Conservation (phyloP, 2,113 vertebrate species). For the Thinocorus orbignyianus region DNA sequence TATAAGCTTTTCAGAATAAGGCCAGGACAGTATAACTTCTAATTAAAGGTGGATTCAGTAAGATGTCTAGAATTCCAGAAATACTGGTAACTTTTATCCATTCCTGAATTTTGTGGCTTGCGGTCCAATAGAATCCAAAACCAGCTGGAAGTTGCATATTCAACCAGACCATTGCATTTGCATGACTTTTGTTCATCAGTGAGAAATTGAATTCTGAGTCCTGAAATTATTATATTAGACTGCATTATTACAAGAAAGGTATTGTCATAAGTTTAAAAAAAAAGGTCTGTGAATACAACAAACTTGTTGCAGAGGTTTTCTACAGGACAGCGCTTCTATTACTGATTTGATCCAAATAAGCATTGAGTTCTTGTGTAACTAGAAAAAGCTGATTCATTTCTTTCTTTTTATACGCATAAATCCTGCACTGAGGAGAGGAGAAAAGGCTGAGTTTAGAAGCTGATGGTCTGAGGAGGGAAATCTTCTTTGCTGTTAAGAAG, state of each 20-base stretch:
- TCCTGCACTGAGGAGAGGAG: neutral
- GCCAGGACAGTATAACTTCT: neutral
- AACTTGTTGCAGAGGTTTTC: neutral
- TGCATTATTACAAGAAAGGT: neutral
- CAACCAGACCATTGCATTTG: neutral
- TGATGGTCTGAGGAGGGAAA: conserved; percentile 39
- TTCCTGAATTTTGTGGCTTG: neutral
- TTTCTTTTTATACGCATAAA: conserved; percentile 55
- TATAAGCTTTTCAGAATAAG: neutral
- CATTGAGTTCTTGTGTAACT: neutral
- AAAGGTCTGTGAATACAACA: neutral
- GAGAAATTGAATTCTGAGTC: neutral
- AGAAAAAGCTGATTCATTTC: conserved; percentile 64
- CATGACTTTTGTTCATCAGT: neutral
- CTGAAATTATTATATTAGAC: neutral
- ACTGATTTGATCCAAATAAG: conserved; percentile 17
- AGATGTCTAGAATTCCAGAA: neutral
- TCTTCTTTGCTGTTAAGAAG: conserved; percentile 65
- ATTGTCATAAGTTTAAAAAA: neutral
- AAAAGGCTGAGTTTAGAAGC: conserved; percentile 45
- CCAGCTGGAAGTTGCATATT: accelerated
- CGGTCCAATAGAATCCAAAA: neutral
- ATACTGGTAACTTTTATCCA: neutral
- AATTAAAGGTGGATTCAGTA: neutral
- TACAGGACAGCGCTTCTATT: neutral